phyloP scores from a whole-genome alignment of 2,888 invertebrate genomes.

The Stenotaenia linearis region DNA sequence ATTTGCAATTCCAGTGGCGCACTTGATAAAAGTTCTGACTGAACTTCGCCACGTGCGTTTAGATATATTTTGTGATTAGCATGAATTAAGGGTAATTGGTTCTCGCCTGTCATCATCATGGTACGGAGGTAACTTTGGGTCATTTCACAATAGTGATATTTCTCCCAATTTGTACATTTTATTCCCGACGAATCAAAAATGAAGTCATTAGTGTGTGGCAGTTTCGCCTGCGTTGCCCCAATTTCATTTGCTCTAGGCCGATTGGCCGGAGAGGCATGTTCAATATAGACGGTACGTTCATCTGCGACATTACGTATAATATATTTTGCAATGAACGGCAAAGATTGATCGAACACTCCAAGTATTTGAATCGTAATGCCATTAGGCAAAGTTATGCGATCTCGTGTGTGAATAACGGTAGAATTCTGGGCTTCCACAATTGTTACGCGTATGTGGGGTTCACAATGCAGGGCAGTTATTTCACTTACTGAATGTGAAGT shows the following conservation, averaged over 20 bases:
- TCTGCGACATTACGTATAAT: background rate
- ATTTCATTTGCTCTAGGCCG: background rate
- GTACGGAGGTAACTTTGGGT: background rate
- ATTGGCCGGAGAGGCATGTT: background rate
- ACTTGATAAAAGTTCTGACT: background rate
- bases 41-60: background rate
- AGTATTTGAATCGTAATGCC: background rate
- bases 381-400: background rate
- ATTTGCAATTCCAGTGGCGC: background rate
- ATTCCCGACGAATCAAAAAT: background rate
- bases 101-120: background rate
- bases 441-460: background rate
- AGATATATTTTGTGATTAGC: background rate
- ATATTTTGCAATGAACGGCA: no score
- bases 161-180: background rate
- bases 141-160: background rate
- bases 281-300: background rate
- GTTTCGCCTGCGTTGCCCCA: background rate
- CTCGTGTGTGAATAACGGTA: background rate
- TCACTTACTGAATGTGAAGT: background rate
- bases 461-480: background rate
- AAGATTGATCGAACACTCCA: background rate
- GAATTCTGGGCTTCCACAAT: background rate
- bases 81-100: background rate
- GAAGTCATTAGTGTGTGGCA: background rate